Evolutionary conservation across 2,888 invertebrate species (phyloP), one percentile per base, ranked within the genome.

Genomic region (Girardia tigrina): DNA sequence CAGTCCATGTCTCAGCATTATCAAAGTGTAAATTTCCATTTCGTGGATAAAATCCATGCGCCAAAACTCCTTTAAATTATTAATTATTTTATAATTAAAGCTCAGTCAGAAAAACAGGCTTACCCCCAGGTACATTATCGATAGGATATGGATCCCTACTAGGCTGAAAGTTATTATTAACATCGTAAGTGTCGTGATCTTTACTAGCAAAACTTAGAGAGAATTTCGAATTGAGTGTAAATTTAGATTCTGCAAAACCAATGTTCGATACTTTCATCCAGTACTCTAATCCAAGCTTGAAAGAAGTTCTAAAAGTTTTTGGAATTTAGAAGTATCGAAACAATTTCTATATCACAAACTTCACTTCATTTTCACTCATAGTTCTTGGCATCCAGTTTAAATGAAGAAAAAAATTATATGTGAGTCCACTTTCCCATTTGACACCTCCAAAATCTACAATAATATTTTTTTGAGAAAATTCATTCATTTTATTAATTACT

Each of bases 1-100:
- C 56, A 56, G 56, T 56, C 56, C 56, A 56, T 56, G 56, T 56
- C 23, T 56, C 56, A 56, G 56, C 56, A 56, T 56, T 56, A 56
- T 56, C 56, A 56, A 20, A 56, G 23, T 56, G 56, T n/a, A 56
- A 56, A 56, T 56, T 56, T 12, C 56, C 56, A 56, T 56, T 56
- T 56, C n/a, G n/a, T 56, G 56, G 56, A 16, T 8, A 56, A 23
- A 56, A 56, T 12, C 8, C 56, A 56, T 56, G 56, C n/a, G 56
- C 56, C n/a, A 56, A 23, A n/a, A 56, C 56, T 20, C 56, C 56
- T 56, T 56, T 12, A 36, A 8, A 36, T 36, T 36, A 36, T 36
- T 36, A 36, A 36, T 36, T 36, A 8, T 16, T 36, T 36, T 36
- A 36, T 12, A 8, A 36, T 36, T n/a, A n/a, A n/a, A n/a, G n/a